These are phyloP conservation scores for Anniella stebbinsi DNA, from an alignment of 2,797 vertebrate genomes.

Conservation along the genomic window DNA sequence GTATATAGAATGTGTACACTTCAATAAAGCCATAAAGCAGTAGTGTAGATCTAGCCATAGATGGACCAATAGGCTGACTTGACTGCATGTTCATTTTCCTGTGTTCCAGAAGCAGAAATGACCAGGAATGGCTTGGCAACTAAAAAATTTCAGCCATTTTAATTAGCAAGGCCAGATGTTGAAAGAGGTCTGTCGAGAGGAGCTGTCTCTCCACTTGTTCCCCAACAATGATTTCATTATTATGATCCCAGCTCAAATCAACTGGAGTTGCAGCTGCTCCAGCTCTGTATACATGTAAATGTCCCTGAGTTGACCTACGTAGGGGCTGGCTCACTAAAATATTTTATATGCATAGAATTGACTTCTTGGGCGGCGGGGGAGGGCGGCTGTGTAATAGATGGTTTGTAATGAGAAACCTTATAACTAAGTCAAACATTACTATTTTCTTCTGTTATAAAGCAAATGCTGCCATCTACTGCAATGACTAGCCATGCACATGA, in stretches of 20 bases:
- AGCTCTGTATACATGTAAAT: no score
- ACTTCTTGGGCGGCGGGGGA: not conserved
- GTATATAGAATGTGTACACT: no score
- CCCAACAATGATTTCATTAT: not conserved
- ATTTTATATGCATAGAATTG: not conserved
- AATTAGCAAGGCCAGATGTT: no score
- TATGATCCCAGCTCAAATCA: not conserved
- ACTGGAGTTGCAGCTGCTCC: not conserved
- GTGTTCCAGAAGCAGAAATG: no score
- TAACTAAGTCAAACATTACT: not conserved
- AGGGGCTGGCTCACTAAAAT: not conserved
- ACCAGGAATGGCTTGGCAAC: no score
- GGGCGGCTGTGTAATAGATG: rapidly evolving
- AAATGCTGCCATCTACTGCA: conserved; percentile 67
- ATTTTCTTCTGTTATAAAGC: conserved; percentile 11
- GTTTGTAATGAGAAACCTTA: not conserved
- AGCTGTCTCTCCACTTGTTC: no score
- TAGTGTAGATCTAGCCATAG: no score
- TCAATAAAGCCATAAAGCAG: no score
- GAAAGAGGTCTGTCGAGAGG: no score
- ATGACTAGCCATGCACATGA: conserved; percentile 16
- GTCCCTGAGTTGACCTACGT: not conserved
- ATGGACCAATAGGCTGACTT: no score
- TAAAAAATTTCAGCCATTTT: no score
- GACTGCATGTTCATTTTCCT: no score